Percentiles rank a stretch among this genome's conserved stretches.
Evolutionary conservation across 2,888 invertebrate species (phyloP).

Genomic region (Masnerella sp.): DNA sequence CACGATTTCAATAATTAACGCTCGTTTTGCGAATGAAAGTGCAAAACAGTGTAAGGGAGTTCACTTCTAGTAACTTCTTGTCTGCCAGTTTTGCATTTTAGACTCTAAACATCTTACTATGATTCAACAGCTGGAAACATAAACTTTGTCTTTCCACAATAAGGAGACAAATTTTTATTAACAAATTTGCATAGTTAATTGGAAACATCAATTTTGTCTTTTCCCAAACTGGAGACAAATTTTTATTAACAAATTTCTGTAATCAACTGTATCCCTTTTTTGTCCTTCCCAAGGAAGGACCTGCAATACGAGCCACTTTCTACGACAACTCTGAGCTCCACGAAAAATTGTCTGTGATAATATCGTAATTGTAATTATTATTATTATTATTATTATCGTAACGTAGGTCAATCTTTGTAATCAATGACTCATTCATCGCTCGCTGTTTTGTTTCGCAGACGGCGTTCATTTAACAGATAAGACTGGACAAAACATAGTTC

Average conservation of each 20-base stretch:
- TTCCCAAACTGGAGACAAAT: no score
- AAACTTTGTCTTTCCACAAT: no score
- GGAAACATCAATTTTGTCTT: no score
- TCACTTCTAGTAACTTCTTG: not conserved
- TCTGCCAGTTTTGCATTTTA: no score
- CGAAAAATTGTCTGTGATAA: slow-evolving; percentile 69
- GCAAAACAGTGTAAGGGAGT: not conserved
- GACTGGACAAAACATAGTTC: slow-evolving; percentile 14
- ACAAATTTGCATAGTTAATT: no score
- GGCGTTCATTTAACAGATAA: slow-evolving; percentile 21
- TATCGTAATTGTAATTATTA: slow-evolving; percentile 40
- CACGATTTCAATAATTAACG: not conserved
- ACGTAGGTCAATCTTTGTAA: not conserved
- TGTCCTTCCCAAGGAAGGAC: not conserved
- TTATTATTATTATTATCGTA: slow-evolving; percentile 8
- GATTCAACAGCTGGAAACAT: no score
- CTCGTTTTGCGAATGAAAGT: not conserved
- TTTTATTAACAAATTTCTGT: no score
- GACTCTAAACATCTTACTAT: no score
- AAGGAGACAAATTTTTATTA: no score
- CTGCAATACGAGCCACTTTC: not conserved
- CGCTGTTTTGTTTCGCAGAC: slow-evolving; percentile 30
- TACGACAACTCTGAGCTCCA: slow-evolving; percentile 8
- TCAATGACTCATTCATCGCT: slow-evolving; percentile 17
- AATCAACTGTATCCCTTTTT: no score